Percentiles rank a stretch among this genome's conserved stretches.
Conservation (phyloP, 2,797 vertebrate genomes). For the Myotis myotis region DNA sequence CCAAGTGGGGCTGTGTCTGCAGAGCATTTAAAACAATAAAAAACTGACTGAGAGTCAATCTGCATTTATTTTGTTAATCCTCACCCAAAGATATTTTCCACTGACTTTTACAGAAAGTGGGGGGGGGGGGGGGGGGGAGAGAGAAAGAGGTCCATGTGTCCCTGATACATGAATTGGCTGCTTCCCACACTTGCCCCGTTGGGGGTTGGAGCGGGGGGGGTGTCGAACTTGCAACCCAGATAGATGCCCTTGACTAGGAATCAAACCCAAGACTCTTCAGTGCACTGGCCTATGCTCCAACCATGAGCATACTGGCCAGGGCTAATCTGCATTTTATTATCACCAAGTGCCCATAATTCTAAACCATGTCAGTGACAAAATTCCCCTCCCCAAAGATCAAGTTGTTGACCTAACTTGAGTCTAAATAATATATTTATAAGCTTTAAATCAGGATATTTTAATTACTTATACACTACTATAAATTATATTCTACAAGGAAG, state of each 20-base stretch:
- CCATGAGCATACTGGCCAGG: too few relatives aligned
- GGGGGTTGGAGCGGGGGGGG: too few relatives aligned
- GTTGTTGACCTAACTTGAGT: not conserved
- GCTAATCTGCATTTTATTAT: constrained; percentile 31
- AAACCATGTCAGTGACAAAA: constrained; percentile 4
- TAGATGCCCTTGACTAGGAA: not conserved
- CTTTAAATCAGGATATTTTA: constrained; percentile 2
- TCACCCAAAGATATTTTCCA: too few relatives aligned
- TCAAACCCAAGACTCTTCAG: too few relatives aligned
- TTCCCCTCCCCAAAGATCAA: not conserved
- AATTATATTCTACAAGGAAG: not conserved
- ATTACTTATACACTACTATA: not conserved
- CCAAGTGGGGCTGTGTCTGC: not conserved
- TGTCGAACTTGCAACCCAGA: not conserved
- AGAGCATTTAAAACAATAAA: constrained; percentile 13
- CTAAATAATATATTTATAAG: constrained; percentile 9
- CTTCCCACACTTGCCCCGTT: not conserved
- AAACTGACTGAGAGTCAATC: not conserved
- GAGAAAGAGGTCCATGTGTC: not conserved
- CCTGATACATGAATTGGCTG: not conserved
- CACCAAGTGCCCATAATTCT: not conserved
- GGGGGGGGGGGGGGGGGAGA: too few relatives aligned
- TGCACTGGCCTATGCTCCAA: not conserved
- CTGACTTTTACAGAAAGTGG: too few relatives aligned
- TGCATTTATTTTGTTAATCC: too few relatives aligned